phyloP scores from a whole-genome alignment of 2,113 vertebrate genomes.

The Apteryx owenii region DNA sequence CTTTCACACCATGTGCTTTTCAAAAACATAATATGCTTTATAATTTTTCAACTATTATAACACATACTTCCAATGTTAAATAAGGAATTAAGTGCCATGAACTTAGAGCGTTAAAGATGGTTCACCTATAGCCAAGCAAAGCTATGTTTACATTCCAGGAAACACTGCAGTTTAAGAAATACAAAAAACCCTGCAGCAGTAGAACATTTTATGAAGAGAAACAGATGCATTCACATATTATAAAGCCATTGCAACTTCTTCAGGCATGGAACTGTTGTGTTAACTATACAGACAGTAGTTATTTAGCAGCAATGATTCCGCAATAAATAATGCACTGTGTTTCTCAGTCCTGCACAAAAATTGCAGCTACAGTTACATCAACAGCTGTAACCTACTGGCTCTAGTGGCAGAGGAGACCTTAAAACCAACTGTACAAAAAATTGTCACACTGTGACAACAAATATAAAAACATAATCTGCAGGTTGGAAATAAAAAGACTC shows the following conservation, averaged over 20 bases:
- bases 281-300: slow-evolving; percentile 98
- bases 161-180: slow-evolving; percentile 82
- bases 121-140: slow-evolving; percentile 83
- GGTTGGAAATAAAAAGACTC: slow-evolving; percentile 86
- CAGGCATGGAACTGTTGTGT: slow-evolving; percentile 86
- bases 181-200: slow-evolving; percentile 78
- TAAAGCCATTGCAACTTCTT: slow-evolving; percentile 87
- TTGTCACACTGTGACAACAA: slow-evolving; percentile 89
- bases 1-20: slow-evolving; percentile 71
- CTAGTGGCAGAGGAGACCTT: slow-evolving; percentile 86
- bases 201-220: slow-evolving; percentile 83
- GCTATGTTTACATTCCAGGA: slow-evolving; percentile 83
- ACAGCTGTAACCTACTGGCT: slow-evolving; percentile 87
- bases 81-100: slow-evolving; percentile 74
- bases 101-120: slow-evolving; percentile 78
- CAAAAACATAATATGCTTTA: slow-evolving; percentile 69
- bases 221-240: slow-evolving; percentile 89
- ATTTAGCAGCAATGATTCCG: slow-evolving; percentile 96
- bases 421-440: slow-evolving; percentile 87
- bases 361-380: slow-evolving; percentile 86
- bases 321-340: slow-evolving; percentile 97
- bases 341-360: slow-evolving; percentile 88
- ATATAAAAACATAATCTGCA: slow-evolving; percentile 86
- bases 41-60: slow-evolving; percentile 68
- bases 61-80: slow-evolving; percentile 71